Evolutionary conservation across 30 jellyfish, hydroid and myxozoan species (phyloP).

Genomic region (Chironex yamaguchii): DNA sequence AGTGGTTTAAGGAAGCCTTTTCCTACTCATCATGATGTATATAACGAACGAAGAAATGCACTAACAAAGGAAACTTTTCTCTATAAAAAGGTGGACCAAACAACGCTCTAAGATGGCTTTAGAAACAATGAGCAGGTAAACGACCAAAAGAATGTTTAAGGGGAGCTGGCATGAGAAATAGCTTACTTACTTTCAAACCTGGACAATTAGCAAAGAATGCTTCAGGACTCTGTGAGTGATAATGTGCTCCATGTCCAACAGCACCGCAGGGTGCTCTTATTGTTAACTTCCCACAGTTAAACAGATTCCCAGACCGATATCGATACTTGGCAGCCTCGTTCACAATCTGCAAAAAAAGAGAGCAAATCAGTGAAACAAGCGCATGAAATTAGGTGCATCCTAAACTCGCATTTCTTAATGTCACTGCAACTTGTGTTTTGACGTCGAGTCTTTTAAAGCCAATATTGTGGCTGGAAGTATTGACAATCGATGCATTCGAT

Average conservation of each 20-base stretch:
- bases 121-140: too few species aligned
- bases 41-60: neutral
- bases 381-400: too few species aligned
- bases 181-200: conserved; percentile 87
- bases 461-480: neutral
- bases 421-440: too few species aligned
- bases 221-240: conserved; percentile 98
- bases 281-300: conserved; percentile 93
- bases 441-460: neutral
- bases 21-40: too few species aligned
- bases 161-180: neutral
- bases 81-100: neutral
- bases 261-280: conserved; percentile 98
- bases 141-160: too few species aligned
- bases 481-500: too few species aligned
- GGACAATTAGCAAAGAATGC: conserved; percentile 97
- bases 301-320: conserved; percentile 88
- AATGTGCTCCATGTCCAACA: conserved; percentile 98
- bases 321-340: conserved; percentile 99
- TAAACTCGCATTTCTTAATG: too few species aligned
- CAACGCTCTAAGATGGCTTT: too few species aligned
- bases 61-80: neutral
- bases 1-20: too few species aligned
- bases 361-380: too few species aligned
- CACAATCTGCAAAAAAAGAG: conserved; percentile 69